phyloP scores from a whole-genome alignment of 2,113 vertebrate species.

The Odontesthes bonariensis region DNA sequence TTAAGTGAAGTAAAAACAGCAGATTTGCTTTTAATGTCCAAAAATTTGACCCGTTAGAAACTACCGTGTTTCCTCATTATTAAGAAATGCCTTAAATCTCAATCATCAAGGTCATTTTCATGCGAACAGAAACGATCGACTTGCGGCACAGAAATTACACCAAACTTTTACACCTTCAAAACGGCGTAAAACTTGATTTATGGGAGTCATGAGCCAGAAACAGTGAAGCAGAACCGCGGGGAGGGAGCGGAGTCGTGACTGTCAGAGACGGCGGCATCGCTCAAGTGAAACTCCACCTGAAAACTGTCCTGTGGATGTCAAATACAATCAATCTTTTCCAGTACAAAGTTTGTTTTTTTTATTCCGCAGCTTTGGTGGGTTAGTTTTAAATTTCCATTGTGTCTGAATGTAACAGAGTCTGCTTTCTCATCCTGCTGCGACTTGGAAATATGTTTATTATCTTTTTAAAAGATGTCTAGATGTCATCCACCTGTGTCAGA shows the following conservation, averaged over 20 bases:
- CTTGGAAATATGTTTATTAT: no score
- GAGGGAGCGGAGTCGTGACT: not conserved
- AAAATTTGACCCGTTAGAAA: no score
- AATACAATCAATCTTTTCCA: no score
- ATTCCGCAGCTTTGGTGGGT: not conserved
- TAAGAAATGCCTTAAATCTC: no score
- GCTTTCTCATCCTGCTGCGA: no score
- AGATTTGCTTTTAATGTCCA: no score
- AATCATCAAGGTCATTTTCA: no score
- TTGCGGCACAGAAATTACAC: not conserved
- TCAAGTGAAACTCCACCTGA: not conserved
- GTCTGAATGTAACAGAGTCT: no score
- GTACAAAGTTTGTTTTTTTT: no score
- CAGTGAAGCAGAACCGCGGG: not conserved
- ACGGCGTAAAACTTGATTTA: not conserved
- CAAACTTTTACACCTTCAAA: not conserved
- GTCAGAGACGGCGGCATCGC: constrained; percentile 13
- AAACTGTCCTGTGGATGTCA: not conserved
- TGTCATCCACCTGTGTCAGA: no score
- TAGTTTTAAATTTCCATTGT: not conserved
- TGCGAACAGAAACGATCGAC: not conserved
- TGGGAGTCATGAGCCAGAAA: not conserved
- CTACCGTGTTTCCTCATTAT: no score
- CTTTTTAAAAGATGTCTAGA: no score
- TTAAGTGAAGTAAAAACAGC: not conserved